Conservation (phyloP, 2,113 vertebrate species). For the Nyctibius bracteatus region DNA sequence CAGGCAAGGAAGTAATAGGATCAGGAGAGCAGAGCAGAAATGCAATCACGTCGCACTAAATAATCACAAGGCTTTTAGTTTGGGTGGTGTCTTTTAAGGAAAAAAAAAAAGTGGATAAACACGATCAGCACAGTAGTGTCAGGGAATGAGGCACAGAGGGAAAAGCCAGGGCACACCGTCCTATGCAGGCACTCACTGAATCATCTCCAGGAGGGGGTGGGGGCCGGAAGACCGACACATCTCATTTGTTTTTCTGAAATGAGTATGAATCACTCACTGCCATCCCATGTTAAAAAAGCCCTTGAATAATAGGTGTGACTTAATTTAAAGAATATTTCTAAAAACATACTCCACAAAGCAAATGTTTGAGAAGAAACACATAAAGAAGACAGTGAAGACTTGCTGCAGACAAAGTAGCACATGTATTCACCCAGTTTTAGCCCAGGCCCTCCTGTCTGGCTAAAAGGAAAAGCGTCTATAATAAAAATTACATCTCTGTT, state of each 20-base stretch:
- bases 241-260: neutral
- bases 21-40: slow-evolving; percentile 21
- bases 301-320: neutral
- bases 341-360: neutral
- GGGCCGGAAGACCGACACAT: neutral
- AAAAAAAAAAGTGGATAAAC: neutral
- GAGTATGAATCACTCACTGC: neutral
- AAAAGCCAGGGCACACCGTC: neutral
- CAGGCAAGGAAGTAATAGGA: neutral
- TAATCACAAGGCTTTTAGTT: neutral
- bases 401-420: neutral
- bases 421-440: rapidly evolving
- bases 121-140: neutral
- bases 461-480: neutral
- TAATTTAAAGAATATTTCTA: neutral
- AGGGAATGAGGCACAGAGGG: neutral
- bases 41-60: slow-evolving; percentile 22
- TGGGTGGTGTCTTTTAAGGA: neutral
- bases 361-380: neutral
- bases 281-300: neutral
- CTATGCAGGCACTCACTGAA: neutral
- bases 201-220: neutral
- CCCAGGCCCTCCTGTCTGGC: neutral
- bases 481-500: neutral
- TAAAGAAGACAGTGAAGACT: neutral